Base-by-base conservation (phyloP, 2,113 vertebrate species). In the Butorides virescens region DNA sequence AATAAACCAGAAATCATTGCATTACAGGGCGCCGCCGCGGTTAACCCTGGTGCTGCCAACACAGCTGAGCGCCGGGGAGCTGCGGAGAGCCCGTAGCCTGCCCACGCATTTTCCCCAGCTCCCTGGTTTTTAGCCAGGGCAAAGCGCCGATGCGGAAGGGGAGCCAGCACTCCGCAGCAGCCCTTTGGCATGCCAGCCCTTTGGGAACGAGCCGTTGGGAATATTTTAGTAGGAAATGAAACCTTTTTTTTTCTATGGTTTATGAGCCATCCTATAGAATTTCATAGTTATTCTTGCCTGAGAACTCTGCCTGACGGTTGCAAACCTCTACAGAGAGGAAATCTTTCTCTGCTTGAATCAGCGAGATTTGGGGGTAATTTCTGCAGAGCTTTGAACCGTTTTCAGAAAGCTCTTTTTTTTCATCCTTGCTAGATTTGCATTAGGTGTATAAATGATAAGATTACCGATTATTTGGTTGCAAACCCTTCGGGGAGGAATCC, bases 1-100 rank as follows among this genome's bases (percentile, higher is more conserved):
- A 98, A 98, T 98, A 98, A 98, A 98, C 95, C 98, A 98, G 98
- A 98, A 98, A 98, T 97, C 97, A 90, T 97, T 95, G 97, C 97
- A 95, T 95, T 44, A 39, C 96, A 70, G 96, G 94, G 88, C 90
- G 74, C 96, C 58, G 42, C 52, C 21, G 73, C 1, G 74, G 75
- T 98, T 98, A 98, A 98, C 98, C 98, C 98, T 71, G 66, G 79
- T 83, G 82, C 96, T 97, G 98, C 98, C 98, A 96, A 95, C 70
- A 4, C 36, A 34, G 74, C 80, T 23, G 72, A 90, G 78, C 6
- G 11, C 66, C 4, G 34, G 39, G 56, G 63, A 58, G 83, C 74
- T 50, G 66, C 15, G 18, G 50, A 10, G 46, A 47, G 56, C 70
- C 62, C 29, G 1, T 13, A 26, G 34, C 46, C 66, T 91, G 42